phyloP scores from a whole-genome alignment of 1,140 invertebrate species.

The Drosophila nasuta region DNA sequence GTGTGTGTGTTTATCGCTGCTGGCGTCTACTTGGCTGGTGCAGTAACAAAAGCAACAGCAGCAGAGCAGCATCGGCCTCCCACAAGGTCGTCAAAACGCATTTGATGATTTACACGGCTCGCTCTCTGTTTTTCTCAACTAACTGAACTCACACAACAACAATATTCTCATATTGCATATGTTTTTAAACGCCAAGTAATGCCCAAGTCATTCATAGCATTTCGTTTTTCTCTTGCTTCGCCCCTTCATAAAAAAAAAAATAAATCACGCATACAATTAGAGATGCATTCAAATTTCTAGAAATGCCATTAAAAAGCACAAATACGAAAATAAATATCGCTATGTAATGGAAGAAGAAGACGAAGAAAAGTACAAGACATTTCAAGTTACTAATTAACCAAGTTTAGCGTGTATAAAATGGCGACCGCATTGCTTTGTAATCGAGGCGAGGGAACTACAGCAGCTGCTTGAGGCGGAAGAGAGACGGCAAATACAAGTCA shows the following conservation, averaged over 20 bases:
- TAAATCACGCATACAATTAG: slow-evolving; percentile 46
- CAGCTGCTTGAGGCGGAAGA: too few species aligned
- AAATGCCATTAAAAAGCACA: slow-evolving; percentile 13
- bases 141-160: slow-evolving; percentile 21
- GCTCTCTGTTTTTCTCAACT: slow-evolving; percentile 1
- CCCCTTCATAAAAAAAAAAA: background rate
- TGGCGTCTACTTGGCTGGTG: slow-evolving; percentile 16
- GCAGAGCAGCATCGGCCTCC: slow-evolving; percentile 24
- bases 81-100: slow-evolving; percentile 45
- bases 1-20: background rate
- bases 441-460: too few species aligned
- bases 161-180: background rate
- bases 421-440: too few species aligned
- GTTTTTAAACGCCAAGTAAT: slow-evolving; percentile 11
- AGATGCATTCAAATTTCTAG: slow-evolving; percentile 50
- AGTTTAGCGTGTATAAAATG: too few species aligned
- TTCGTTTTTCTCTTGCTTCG: background rate
- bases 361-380: background rate
- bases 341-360: background rate
- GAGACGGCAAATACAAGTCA: too few species aligned
- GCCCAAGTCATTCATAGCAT: slow-evolving; percentile 12
- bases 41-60: slow-evolving; percentile 11
- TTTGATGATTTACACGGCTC: slow-evolving; percentile 22
- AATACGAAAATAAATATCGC: background rate
- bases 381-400: background rate